Evolutionary conservation across 2,113 vertebrate species (phyloP), one percentile per base, ranked within the genome.

Genomic region (Microtus montanus): DNA sequence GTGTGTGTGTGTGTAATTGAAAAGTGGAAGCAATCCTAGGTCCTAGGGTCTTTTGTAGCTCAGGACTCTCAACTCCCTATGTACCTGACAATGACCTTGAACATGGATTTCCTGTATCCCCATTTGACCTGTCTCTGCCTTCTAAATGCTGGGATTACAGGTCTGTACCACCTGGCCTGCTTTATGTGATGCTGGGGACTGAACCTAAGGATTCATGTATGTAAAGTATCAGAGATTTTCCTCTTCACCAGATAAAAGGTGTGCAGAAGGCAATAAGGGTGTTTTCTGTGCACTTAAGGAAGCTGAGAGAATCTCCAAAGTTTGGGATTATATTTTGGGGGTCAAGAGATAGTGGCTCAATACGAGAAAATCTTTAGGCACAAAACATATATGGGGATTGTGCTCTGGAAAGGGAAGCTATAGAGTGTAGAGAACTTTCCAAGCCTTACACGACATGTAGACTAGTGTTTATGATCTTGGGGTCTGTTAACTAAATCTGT

Each of bases 401-500:
- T 10, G 73, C 17, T 68, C 73, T 68, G 82, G 70, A 86, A 49
- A 26, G 30, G 28, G 30, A 94, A 95, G 75, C 44, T 66, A 7
- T 33, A n/a, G 38, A 74, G 47, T 28, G 73, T 49, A 38, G 38
- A 47, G 41, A 41, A 83, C 79, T 84, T 95, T 91, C 52, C 30
- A 97, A 92, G 75, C 26, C 38, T 95, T 87, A 89, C 90, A 86
- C 13, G 54, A 80, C 30, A 44, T 91, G 44, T 54, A 92, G 28
- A 91, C 82, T 89, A 28, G 73, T 95, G 71, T 93, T 94, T 91
- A 87, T 91, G n/a, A 66, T 94, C 84, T 84, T 92, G 30, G 44
- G 94, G 49, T 90, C 44, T 92, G 44, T 85, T 95, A 92, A 86
- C 89, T 78, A 82, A 89, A 90, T 91, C 52, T 93, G 19, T 58